Evolutionary conservation across 2,888 invertebrate species (phyloP).

Genomic region (Lepidocyrtinus sp.): DNA sequence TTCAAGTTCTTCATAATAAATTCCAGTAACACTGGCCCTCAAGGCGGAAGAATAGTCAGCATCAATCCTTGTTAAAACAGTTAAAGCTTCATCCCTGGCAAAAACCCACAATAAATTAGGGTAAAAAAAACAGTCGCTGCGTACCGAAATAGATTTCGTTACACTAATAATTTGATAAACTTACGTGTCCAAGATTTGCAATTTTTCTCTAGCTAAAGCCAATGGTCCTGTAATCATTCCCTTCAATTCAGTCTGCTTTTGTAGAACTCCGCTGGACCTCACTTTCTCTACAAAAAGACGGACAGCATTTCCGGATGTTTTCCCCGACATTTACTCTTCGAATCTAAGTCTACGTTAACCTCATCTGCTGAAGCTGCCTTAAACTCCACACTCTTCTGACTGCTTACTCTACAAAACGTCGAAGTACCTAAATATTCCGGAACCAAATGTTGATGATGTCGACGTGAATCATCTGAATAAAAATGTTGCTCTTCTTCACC

Average conservation of each 20-base stretch:
- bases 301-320: conserved; percentile 27
- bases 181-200: conserved; percentile 59
- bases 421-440: no score
- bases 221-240: conserved; percentile 55
- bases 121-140: not conserved
- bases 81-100: conserved; percentile 41
- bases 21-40: conserved; percentile 41
- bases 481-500: no score
- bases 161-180: not conserved
- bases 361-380: no score
- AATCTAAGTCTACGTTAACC: no score
- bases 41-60: conserved; percentile 26
- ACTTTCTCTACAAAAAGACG: conserved; percentile 56
- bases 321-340: conserved; percentile 29
- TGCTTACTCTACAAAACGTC: no score
- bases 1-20: conserved; percentile 53
- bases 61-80: conserved; percentile 40
- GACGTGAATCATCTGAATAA: no score
- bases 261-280: conserved; percentile 40
- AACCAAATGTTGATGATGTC: no score
- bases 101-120: not conserved
- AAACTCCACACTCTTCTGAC: no score
- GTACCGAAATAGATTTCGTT: not conserved
- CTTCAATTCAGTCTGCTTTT: conserved; percentile 51
- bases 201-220: conserved; percentile 56